These are phyloP conservation scores for Trachelus iudaicus DNA, from an alignment of 2,888 invertebrate genomes.

Conservation along the genomic window DNA sequence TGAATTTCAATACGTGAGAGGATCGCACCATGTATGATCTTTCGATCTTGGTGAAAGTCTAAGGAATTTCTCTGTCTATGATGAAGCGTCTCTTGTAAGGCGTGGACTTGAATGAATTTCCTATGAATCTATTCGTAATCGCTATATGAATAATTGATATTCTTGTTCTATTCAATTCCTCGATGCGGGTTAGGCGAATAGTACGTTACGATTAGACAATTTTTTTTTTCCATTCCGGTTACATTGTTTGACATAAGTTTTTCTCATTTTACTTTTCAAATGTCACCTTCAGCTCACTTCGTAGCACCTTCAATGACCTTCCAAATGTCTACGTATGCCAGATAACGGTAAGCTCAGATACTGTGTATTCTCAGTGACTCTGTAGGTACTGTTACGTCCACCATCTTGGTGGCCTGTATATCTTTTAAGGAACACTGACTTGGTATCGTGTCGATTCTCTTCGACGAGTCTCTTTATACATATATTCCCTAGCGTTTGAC, in stretches of 20 bases:
- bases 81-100: neutral
- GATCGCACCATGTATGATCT: neutral
- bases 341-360: neutral
- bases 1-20: neutral
- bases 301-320: neutral
- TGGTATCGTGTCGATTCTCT: neutral
- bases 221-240: neutral
- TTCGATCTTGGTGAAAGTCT: conserved; percentile 7
- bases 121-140: neutral
- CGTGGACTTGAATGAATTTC: neutral
- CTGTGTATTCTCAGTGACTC: conserved; percentile 39
- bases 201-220: neutral
- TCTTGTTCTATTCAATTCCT: neutral
- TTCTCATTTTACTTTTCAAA: neutral
- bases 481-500: neutral
- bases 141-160: neutral
- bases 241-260: neutral
- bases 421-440: neutral
- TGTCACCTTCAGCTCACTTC: neutral
- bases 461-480: neutral
- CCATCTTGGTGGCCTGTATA: conserved; percentile 12
- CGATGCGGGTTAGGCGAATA: neutral
- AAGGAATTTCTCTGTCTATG: conserved; percentile 3
- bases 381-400: conserved; percentile 51
- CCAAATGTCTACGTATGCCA: neutral